phyloP scores from a whole-genome alignment of 2,888 invertebrate species.

The Eupithecia inturbata region DNA sequence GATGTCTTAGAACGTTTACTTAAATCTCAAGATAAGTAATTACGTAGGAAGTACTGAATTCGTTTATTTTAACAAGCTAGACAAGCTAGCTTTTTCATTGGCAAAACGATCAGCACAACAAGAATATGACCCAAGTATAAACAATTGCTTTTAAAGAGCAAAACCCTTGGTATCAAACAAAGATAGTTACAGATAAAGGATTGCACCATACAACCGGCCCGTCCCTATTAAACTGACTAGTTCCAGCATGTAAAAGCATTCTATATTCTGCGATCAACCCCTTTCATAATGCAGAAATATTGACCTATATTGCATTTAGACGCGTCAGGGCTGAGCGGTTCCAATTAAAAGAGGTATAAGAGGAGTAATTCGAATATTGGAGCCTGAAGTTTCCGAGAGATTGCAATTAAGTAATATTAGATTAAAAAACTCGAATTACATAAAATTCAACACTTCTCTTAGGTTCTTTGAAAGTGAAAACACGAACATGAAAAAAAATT shows the following conservation, averaged over 20 bases:
- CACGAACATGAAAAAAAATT: no score
- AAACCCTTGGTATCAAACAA: background rate
- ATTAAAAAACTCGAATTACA: no score
- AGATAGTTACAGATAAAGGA: background rate
- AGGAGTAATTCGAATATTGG: slow-evolving; percentile 23
- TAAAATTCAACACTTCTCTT: no score
- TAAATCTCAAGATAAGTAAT: background rate
- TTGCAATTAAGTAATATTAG: no score
- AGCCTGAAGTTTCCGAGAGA: slow-evolving; percentile 34
- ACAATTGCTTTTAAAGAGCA: background rate
- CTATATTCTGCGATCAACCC: slow-evolving; percentile 24
- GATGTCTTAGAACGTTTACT: background rate
- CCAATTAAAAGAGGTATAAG: slow-evolving; percentile 21
- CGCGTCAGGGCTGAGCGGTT: slow-evolving; percentile 25
- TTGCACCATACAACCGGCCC: slow-evolving; percentile 7
- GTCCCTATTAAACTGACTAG: slow-evolving; percentile 26
- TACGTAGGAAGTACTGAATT: background rate
- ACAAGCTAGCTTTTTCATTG: background rate
- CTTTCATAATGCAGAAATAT: slow-evolving; percentile 38
- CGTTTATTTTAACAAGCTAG: background rate
- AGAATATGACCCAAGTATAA: background rate
- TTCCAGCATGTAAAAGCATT: background rate
- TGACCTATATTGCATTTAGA: slow-evolving; percentile 41
- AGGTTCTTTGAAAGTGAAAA: no score
- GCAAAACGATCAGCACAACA: background rate